These are phyloP conservation scores for Drosophila triauraria DNA, from an alignment of 1,140 invertebrate species.

Conservation along the genomic window DNA sequence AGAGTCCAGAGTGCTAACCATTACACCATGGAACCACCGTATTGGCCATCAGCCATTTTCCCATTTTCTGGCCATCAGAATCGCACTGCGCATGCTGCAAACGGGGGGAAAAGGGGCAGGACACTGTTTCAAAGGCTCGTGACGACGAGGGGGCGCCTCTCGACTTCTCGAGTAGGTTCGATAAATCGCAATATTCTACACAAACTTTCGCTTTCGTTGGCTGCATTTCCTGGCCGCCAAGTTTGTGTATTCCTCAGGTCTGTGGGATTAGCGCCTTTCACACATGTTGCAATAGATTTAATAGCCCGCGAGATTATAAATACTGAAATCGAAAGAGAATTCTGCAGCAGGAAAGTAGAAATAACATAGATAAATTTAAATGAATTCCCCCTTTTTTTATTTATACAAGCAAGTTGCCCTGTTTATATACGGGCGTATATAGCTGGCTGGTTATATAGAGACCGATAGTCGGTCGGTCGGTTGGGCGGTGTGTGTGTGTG, in stretches of 20 bases:
- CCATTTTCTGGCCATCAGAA: slow-evolving; percentile 32
- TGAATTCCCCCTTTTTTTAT: slow-evolving; percentile 27
- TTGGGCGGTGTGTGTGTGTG: slow-evolving; percentile 2
- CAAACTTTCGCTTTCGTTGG: slow-evolving; percentile 20
- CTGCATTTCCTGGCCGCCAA: slow-evolving; percentile 7
- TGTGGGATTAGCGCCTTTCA: slow-evolving; percentile 6
- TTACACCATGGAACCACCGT: slow-evolving; percentile 93
- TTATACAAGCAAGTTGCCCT: slow-evolving; percentile 23
- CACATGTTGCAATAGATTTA: slow-evolving; percentile 35
- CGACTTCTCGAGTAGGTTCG: neutral
- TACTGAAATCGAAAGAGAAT: slow-evolving; percentile 37
- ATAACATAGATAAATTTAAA: slow-evolving; percentile 30
- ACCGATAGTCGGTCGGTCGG: neutral
- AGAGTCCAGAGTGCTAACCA: slow-evolving; percentile 96
- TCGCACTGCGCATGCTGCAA: slow-evolving; percentile 64
- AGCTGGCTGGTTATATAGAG: slow-evolving; percentile 27
- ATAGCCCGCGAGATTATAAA: slow-evolving; percentile 24
- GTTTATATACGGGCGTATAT: slow-evolving; percentile 24
- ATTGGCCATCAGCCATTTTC: slow-evolving; percentile 33
- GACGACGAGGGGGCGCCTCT: neutral
- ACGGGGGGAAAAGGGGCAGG: slow-evolving; percentile 5
- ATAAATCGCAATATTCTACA: neutral
- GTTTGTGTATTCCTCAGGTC: neutral
- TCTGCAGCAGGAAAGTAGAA: slow-evolving; percentile 14
- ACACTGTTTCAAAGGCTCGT: neutral